phyloP scores from a whole-genome alignment of 2,888 invertebrate species.

The Nymphalis c-album region DNA sequence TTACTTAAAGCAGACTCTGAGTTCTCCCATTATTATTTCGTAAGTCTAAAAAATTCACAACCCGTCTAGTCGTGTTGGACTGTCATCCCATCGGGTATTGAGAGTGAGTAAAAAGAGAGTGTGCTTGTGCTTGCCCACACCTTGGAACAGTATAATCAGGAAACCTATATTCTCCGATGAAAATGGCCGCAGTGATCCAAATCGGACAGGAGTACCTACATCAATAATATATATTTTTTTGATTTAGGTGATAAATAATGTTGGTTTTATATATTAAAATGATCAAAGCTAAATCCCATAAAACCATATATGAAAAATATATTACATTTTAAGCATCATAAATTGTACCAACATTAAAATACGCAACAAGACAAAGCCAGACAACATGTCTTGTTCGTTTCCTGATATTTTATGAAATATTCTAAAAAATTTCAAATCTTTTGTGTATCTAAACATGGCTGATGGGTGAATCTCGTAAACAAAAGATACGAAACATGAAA shows the following conservation, averaged over 20 bases:
- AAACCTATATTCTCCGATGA: too few species aligned
- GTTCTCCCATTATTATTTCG: too few species aligned
- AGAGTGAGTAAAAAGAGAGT: too few species aligned
- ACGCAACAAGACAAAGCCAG: background rate
- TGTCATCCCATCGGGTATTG: too few species aligned
- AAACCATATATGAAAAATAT: background rate
- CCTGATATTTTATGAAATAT: slow-evolving; percentile 12
- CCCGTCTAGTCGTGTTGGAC: too few species aligned
- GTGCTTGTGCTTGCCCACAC: too few species aligned
- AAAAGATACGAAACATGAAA: slow-evolving; percentile 32
- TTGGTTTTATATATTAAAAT: background rate
- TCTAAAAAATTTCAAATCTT: slow-evolving; percentile 17
- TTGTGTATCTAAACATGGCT: slow-evolving; percentile 23
- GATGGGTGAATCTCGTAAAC: slow-evolving; percentile 32
- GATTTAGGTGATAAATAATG: too few species aligned
- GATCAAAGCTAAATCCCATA: background rate
- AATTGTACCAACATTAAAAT: background rate
- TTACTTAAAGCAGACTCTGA: too few species aligned
- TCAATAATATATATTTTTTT: background rate
- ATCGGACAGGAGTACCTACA: too few species aligned
- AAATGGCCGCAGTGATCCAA: too few species aligned
- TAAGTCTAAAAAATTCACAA: too few species aligned
- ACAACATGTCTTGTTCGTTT: background rate
- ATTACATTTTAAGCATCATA: background rate
- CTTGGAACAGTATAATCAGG: too few species aligned